Base-by-base conservation (phyloP, 2,888 invertebrate species). In the Aphelenchoides bicaudatus region DNA sequence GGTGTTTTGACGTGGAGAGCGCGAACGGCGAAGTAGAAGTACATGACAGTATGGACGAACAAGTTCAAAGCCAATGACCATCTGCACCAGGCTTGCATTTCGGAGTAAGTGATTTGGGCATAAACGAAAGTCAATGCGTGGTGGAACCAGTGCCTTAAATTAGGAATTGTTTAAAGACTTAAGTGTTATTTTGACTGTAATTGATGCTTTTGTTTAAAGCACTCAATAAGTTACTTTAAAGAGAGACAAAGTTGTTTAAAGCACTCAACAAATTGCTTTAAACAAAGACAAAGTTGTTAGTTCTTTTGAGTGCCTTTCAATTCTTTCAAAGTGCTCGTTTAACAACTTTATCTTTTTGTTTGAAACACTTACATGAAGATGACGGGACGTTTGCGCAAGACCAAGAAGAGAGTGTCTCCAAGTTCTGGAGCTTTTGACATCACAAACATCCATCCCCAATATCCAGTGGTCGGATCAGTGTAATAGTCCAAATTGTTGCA, bases 381-480 rank as follows among this genome's bases (percentile, higher is more conserved):
- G 3, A 82, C 72, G 13, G 77, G 80, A 65, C 81, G 80, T 48
- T 71, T 70, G 21, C 68, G 63, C 23, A 68, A 46, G 31, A 67
- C 67, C 39, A 75, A 62, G 69, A 82, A 82, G 21, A 81, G 63
- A 0, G 82, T 82, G 64, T 82, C 82, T 0, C 82, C 75, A 31
- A 96, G 85, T 82, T 98, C 96, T 0, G 92, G 91, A 56, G 93
- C 86, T 83, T 98, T 98, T 65, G 92, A 92, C 67, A 94, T 84
- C 49, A 92, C 91, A 83, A 98, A 98, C 86, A 93, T 87, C 87
- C 88, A 91, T 69, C 92, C 90, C 94, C 96, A 96, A 82, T 93
- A 92, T 4, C 92, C 92, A 67, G 90, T 88, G 48, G 59, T 58
- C 19, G 73, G 58, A 31, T 75, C 68, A 3, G 73, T 75, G 66